These are phyloP conservation scores for Drosophila buzzatii DNA, from an alignment of 2,888 invertebrate species.

Conservation along the genomic window DNA sequence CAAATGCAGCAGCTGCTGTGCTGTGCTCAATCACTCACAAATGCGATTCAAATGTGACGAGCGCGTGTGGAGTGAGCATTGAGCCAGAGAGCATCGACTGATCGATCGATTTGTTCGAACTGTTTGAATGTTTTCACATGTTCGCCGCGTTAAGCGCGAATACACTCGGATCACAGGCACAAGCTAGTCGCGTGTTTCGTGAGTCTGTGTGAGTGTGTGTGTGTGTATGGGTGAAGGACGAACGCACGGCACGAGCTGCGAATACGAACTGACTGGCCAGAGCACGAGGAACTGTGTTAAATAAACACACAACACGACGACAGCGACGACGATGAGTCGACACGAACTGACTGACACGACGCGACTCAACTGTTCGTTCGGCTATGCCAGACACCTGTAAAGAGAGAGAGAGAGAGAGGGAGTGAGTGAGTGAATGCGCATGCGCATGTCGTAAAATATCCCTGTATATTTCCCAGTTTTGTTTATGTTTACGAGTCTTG, in stretches of 20 bases:
- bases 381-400: constrained; percentile 45
- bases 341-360: constrained; percentile 19
- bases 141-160: constrained; percentile 40
- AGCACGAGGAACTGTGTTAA: constrained; percentile 75
- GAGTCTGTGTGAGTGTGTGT: neutral
- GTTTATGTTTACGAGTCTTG: constrained; percentile 67
- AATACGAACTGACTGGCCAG: constrained; percentile 70
- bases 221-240: constrained; percentile 6
- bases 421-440: constrained; percentile 37
- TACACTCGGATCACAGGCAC: neutral
- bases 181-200: neutral
- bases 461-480: constrained; percentile 71
- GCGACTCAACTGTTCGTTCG: constrained; percentile 27
- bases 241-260: constrained; percentile 68
- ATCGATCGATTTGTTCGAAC: constrained; percentile 21
- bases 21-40: constrained; percentile 5
- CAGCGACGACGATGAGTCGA: constrained; percentile 13
- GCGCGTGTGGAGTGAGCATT: constrained; percentile 27
- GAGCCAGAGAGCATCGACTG: constrained; percentile 38
- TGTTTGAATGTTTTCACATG: constrained; percentile 44
- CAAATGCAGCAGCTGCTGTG: neutral
- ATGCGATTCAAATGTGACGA: too few species aligned
- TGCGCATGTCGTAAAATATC: constrained; percentile 58
- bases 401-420: constrained; percentile 5
- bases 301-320: constrained; percentile 62